Evolutionary conservation across 2,113 vertebrate species (phyloP).

Genomic region (Asarcornis scutulata): DNA sequence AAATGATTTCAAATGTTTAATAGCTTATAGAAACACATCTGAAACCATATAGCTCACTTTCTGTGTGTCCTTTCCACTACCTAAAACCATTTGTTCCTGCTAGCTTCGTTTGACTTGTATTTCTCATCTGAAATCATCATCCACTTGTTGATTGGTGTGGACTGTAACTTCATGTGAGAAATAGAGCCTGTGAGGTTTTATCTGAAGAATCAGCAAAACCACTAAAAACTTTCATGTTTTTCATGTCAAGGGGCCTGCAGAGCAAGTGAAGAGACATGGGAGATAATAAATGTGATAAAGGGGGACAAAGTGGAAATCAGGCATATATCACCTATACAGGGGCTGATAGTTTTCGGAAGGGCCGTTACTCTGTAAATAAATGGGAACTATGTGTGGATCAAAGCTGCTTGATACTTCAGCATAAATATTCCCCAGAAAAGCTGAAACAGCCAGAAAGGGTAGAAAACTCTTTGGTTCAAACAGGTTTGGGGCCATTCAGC

Average conservation of each 20-base stretch:
- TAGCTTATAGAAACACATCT: not conserved
- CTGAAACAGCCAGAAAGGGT: not conserved
- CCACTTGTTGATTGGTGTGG: not conserved
- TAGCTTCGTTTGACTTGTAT: not conserved
- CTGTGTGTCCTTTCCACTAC: not conserved
- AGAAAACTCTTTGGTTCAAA: not conserved
- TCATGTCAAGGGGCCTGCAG: not conserved
- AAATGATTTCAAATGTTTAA: not conserved
- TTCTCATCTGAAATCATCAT: not conserved
- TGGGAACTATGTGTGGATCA: no score
- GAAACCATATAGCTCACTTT: not conserved
- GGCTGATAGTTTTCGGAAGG: not conserved
- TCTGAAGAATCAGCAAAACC: not conserved
- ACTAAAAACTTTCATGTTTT: not conserved
- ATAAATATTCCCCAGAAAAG: not conserved
- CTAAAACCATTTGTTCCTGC: rapidly evolving
- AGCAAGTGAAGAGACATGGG: not conserved
- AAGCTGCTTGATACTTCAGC: not conserved
- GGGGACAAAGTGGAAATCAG: not conserved
- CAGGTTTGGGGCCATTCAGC: not conserved
- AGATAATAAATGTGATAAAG: not conserved
- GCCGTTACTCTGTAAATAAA: not conserved
- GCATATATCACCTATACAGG: not conserved
- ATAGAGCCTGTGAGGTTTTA: not conserved
- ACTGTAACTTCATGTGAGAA: not conserved